phyloP scores from a whole-genome alignment of 2,797 vertebrate genomes.

The Dendrocincla fuliginosa region DNA sequence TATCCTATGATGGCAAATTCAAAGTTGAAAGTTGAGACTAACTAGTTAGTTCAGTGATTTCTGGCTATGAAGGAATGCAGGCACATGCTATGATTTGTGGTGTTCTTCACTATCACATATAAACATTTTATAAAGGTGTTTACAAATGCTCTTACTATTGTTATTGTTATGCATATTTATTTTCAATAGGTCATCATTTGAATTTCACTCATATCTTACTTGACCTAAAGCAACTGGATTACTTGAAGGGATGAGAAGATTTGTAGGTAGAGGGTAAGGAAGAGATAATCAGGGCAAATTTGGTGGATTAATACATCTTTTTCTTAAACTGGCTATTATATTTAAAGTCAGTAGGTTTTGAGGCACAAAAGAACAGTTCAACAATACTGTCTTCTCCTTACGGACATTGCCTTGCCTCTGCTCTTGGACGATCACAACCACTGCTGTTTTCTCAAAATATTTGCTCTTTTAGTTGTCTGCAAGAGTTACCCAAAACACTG shows the following conservation, averaged over 20 bases:
- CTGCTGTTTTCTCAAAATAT: not conserved
- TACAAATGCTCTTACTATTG: not conserved
- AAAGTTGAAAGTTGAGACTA: not conserved
- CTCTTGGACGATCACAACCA: not conserved
- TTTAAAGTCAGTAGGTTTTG: not conserved
- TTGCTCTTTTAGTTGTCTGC: not conserved
- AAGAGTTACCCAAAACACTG: not conserved
- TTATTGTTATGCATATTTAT: not conserved
- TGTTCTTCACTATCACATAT: not conserved
- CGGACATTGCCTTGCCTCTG: not conserved
- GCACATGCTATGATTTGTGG: not conserved
- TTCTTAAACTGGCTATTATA: not conserved
- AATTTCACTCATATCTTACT: not conserved
- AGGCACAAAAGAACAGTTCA: not conserved
- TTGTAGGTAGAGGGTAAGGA: not conserved
- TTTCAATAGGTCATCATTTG: not conserved
- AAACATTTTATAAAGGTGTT: not conserved
- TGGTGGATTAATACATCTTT: not conserved
- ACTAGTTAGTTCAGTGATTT: not conserved
- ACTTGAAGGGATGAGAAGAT: not conserved
- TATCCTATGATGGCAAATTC: not conserved
- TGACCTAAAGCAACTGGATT: not conserved
- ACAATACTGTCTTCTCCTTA: not conserved
- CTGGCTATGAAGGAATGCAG: not conserved
- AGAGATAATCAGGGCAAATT: not conserved